phyloP scores from a whole-genome alignment of 2,888 invertebrate species.

The Coleophora flavipennella region DNA sequence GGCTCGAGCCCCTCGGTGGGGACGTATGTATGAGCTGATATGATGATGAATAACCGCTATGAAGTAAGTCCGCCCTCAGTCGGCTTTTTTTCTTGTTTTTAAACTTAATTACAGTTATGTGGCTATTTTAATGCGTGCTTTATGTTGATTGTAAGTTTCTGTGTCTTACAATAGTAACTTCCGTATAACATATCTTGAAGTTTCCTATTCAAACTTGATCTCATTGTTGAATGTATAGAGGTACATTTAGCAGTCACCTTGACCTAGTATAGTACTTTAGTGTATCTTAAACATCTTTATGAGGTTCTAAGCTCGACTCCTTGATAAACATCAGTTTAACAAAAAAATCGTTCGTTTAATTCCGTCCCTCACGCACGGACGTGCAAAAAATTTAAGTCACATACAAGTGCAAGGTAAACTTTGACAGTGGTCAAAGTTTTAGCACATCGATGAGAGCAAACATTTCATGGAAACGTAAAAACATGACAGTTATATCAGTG shows the following conservation, averaged over 20 bases:
- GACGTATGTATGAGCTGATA: too few species aligned
- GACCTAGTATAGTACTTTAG: constrained; percentile 3
- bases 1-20: too few species aligned
- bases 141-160: too few species aligned
- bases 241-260: constrained; percentile 3
- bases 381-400: constrained; percentile 10
- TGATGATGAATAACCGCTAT: too few species aligned
- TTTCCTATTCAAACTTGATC: too few species aligned
- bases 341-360: constrained; percentile 8
- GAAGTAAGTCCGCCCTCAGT: too few species aligned
- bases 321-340: constrained; percentile 18
- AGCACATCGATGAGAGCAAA: constrained; percentile 51
- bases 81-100: too few species aligned
- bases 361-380: constrained; percentile 9
- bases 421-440: constrained; percentile 27
- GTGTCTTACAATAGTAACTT: too few species aligned
- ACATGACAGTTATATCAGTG: constrained; percentile 62
- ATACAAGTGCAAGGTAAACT: constrained; percentile 17
- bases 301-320: constrained; percentile 20
- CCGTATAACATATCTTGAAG: too few species aligned
- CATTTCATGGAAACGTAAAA: constrained; percentile 47
- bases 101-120: too few species aligned
- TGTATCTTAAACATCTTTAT: constrained; percentile 5
- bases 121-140: too few species aligned
- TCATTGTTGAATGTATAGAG: too few species aligned